Conservation (phyloP, 2,888 invertebrate genomes). For the Pammene aurita region DNA sequence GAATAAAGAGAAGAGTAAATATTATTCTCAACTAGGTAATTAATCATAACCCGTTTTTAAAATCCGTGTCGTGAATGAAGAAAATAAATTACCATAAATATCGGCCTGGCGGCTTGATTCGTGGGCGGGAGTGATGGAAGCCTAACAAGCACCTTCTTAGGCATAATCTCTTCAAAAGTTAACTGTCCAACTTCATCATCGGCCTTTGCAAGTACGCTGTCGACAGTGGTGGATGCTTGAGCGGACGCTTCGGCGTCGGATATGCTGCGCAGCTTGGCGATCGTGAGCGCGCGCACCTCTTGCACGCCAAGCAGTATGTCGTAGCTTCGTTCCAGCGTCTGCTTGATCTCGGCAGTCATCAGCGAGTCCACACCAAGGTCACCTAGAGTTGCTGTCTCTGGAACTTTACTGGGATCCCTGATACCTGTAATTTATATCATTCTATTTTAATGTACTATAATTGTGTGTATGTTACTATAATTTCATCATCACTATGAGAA, state of each 20-base stretch:
- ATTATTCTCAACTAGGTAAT: too few species aligned
- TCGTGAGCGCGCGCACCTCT: slow-evolving; percentile 93
- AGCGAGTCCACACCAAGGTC: slow-evolving; percentile 99
- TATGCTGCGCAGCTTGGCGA: slow-evolving; percentile 87
- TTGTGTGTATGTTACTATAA: too few species aligned
- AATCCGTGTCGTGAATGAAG: too few species aligned
- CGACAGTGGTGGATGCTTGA: slow-evolving; percentile 45
- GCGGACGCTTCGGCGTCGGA: slow-evolving; percentile 56
- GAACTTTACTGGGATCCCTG: slow-evolving; percentile 91
- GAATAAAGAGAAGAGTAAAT: too few species aligned
- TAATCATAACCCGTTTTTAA: too few species aligned
- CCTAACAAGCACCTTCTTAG: slow-evolving; percentile 87
- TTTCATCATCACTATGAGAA: neutral
- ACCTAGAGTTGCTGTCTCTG: slow-evolving; percentile 90
- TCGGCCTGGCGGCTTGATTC: slow-evolving; percentile 70
- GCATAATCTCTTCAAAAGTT: slow-evolving; percentile 88
- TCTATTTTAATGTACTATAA: too few species aligned
- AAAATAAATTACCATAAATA: slow-evolving; percentile 86
- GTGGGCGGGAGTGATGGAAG: slow-evolving; percentile 82
- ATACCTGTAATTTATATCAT: slow-evolving; percentile 87
- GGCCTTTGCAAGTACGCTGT: too few species aligned
- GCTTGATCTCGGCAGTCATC: slow-evolving; percentile 99
- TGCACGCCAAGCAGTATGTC: slow-evolving; percentile 95
- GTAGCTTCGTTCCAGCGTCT: slow-evolving; percentile 95
- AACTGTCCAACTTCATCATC: too few species aligned